Conservation (phyloP, 2,113 vertebrate species). For the Ammodytes dubius region DNA sequence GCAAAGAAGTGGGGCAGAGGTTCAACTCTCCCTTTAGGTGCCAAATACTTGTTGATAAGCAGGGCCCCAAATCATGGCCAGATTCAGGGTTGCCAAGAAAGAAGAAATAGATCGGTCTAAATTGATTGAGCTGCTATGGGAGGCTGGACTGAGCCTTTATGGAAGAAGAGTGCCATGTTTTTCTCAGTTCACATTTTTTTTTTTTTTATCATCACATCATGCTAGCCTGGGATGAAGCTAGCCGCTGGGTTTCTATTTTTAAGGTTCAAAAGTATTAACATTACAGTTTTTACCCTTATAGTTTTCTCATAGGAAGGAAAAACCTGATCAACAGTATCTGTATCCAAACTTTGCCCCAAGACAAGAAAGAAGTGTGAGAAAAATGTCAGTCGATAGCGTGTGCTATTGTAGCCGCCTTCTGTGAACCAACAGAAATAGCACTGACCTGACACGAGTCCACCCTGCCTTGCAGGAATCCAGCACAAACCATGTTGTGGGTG, state of each 20-base stretch:
- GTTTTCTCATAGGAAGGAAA: slow-evolving; percentile 1
- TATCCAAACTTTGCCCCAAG: slow-evolving; percentile 11
- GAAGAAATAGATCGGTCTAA: background rate
- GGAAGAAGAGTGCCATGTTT: background rate
- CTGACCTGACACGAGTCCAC: slow-evolving; percentile 96
- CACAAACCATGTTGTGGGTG: slow-evolving; percentile 94
- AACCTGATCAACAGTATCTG: slow-evolving; percentile 8
- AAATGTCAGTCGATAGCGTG: slow-evolving; percentile 28
- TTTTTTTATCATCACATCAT: background rate
- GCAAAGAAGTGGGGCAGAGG: background rate
- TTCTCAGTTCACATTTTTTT: background rate
- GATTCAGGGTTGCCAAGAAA: background rate
- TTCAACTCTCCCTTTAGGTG: background rate
- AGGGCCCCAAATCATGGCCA: background rate
- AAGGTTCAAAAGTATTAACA: background rate
- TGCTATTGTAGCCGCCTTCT: background rate
- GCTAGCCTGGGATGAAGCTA: background rate
- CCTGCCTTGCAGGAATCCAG: slow-evolving; percentile 94
- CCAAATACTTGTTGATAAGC: background rate
- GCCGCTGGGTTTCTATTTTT: slow-evolving; percentile 23
- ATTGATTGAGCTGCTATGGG: background rate
- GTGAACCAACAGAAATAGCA: slow-evolving; percentile 3
- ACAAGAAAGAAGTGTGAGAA: background rate
- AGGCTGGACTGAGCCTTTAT: background rate
- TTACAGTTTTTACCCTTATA: background rate